These are phyloP conservation scores for Rhizomys pruinosus DNA, from an alignment of 2,113 vertebrate species.

Conservation along the genomic window DNA sequence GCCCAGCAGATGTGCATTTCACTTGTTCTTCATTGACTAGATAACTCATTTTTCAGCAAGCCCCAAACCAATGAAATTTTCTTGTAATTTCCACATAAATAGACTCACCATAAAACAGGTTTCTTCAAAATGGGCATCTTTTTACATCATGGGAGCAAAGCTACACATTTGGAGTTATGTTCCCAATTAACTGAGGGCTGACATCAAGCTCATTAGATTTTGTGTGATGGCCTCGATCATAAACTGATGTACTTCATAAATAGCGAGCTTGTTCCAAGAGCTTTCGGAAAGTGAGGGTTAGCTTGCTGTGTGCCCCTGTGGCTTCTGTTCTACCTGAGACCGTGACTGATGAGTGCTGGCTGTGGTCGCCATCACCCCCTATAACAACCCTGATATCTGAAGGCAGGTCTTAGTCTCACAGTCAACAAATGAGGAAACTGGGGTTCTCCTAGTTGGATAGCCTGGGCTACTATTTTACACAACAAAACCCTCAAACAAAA, in stretches of 20 bases:
- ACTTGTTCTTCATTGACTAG: not conserved
- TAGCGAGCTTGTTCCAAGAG: not conserved
- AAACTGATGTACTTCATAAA: not conserved
- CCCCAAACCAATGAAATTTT: not conserved
- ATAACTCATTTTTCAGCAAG: slow-evolving; percentile 26
- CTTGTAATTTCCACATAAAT: not conserved
- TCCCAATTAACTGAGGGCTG: slow-evolving; percentile 19
- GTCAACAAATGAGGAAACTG: not conserved
- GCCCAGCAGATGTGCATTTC: not conserved
- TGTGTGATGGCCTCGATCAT: not conserved
- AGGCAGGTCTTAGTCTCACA: not conserved
- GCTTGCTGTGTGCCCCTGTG: not conserved
- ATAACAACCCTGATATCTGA: not conserved
- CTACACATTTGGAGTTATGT: not conserved
- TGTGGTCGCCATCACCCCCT: not conserved
- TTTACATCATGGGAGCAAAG: slow-evolving; percentile 4
- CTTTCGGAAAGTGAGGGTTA: too few relatives aligned
- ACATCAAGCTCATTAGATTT: not conserved
- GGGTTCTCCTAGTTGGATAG: slow-evolving; percentile 10
- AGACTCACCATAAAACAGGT: slow-evolving; percentile 6
- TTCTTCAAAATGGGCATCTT: not conserved
- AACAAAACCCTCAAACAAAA: not conserved
- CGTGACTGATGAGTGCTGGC: not conserved
- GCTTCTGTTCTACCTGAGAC: not conserved
- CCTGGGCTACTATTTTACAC: not conserved